These are phyloP conservation scores for Xylocampa areola DNA, from an alignment of 2,888 invertebrate genomes.

Conservation along the genomic window DNA sequence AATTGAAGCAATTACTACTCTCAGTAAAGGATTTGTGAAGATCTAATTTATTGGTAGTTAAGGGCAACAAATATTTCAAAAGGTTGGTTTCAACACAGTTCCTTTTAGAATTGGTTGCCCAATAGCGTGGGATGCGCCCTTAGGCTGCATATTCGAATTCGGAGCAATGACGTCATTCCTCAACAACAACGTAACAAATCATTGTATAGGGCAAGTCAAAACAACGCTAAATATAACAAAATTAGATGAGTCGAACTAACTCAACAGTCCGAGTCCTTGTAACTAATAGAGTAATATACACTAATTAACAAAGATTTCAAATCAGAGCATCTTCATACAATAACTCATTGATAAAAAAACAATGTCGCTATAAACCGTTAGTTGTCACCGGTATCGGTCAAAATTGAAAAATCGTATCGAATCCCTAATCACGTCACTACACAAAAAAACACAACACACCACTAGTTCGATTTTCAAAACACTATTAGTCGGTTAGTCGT, in stretches of 20 bases:
- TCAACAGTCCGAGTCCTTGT: slow-evolving; percentile 43
- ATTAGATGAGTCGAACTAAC: slow-evolving; percentile 37
- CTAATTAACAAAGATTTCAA: slow-evolving; percentile 50
- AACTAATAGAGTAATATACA: slow-evolving; percentile 18
- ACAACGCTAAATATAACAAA: slow-evolving; percentile 37
- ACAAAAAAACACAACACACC: slow-evolving; percentile 72
- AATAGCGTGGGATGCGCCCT: slow-evolving; percentile 41
- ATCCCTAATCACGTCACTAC: slow-evolving; percentile 74
- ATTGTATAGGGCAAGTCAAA: slow-evolving; percentile 20
- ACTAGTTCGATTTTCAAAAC: slow-evolving; percentile 70
- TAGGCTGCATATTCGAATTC: slow-evolving; percentile 25
- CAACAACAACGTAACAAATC: slow-evolving; percentile 26
- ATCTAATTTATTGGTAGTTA: slow-evolving; percentile 3
- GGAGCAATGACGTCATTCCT: slow-evolving; percentile 30
- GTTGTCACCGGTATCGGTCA: slow-evolving; percentile 76
- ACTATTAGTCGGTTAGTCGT: slow-evolving; percentile 75
- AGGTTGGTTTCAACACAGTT: slow-evolving; percentile 24
- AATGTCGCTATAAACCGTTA: slow-evolving; percentile 70
- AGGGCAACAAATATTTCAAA: slow-evolving; percentile 1
- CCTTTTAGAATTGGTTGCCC: slow-evolving; percentile 20
- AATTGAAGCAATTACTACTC: background rate
- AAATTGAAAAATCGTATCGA: slow-evolving; percentile 73
- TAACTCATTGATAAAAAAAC: slow-evolving; percentile 60
- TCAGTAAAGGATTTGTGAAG: background rate
- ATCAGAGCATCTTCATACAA: slow-evolving; percentile 54